Evolutionary conservation across 2,888 invertebrate species (phyloP).

Genomic region (Stenolophus ochropezus): DNA sequence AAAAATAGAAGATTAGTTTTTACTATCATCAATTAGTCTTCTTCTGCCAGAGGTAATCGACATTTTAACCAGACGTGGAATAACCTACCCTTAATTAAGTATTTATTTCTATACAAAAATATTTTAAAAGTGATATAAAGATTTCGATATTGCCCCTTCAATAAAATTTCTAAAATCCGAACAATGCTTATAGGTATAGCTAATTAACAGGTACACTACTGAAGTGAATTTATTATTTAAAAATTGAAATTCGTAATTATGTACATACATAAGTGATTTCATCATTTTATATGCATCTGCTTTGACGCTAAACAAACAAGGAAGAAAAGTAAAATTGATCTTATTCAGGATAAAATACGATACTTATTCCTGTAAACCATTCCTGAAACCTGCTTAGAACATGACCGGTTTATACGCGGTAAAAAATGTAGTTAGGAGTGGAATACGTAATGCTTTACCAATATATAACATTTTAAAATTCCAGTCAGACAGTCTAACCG

Average conservation of each 20-base stretch:
- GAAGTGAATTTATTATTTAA: neutral
- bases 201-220: too few species aligned
- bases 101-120: too few species aligned
- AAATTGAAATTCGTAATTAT: neutral
- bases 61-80: too few species aligned
- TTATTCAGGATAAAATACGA: neutral
- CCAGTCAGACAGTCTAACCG: conserved; percentile 51
- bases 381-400: conserved; percentile 50
- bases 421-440: conserved; percentile 57
- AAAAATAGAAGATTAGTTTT: too few species aligned
- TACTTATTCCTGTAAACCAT: conserved; percentile 17
- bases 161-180: too few species aligned
- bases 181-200: too few species aligned
- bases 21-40: too few species aligned
- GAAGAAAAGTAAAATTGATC: neutral
- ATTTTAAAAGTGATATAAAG: too few species aligned
- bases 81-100: too few species aligned
- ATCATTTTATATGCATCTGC: neutral
- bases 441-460: conserved; percentile 55
- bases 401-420: conserved; percentile 54
- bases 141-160: too few species aligned
- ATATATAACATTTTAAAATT: conserved; percentile 58
- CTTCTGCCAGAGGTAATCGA: too few species aligned
- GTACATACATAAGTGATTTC: too few species aligned
- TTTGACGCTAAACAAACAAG: neutral